Evolutionary conservation across 2,797 vertebrate genomes (phyloP), one percentile per base, ranked within the genome.

Genomic region (Lacerta viridis): DNA sequence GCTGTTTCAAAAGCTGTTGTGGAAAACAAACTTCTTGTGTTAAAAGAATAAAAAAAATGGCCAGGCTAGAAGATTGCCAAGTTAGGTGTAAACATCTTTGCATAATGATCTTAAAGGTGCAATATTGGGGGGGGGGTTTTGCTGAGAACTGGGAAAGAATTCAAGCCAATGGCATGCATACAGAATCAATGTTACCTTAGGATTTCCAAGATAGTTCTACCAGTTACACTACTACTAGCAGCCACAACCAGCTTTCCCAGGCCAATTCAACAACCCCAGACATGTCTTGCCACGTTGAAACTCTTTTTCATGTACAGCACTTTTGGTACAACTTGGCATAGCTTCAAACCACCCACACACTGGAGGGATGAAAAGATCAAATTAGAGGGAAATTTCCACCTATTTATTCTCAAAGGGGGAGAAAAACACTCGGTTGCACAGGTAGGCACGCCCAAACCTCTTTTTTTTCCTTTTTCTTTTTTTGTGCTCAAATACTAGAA

Each of bases 251-350:
- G 96, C 95, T 96, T 95, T 93, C 95, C 93, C 89, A 92, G 95
- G 93, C 87, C 92, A 93, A 90, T 94, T 95, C 95, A 95, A 91
- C 93, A 96, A 92, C 94, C 95, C 94, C 93, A 93, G 94, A 94
- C 94, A 95, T 92, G 96, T 95, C 96, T 96, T 94, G 93, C 96
- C 94, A 87, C 96, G 97, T 94, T 93, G 93, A 93, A 95, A 95
- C 93, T 94, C 91, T 64, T 80, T 39, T 64, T 88, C 88, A 92
- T 90, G 92, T 94, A 95, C 4, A 90, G 90, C 91, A 91, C 66
- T 90, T 87, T 85, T 89, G 86, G 93, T 92, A 93, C 85, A 91
- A 87, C n/a, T 75, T 71, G 0, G 0, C 92, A 89, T 0, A 25
- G 93, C 93, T 93, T 93, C 90, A 88, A 91, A 92, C 92, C 92